phyloP scores from a whole-genome alignment of 1,140 invertebrate genomes.

The Halotydeus destructor region DNA sequence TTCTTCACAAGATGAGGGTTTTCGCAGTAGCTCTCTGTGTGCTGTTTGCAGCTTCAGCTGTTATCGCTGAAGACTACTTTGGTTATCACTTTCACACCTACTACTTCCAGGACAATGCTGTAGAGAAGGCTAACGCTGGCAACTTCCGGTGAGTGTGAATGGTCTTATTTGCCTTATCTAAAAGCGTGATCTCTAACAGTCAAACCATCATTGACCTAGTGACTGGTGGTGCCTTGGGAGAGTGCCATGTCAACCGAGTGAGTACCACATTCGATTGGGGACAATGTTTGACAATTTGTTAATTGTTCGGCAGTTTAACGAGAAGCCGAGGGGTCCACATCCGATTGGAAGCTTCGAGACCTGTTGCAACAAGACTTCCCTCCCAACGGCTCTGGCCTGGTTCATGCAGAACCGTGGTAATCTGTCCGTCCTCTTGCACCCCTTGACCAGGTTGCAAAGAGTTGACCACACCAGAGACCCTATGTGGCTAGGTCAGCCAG shows the following conservation, averaged over 20 bases:
- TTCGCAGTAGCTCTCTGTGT: no score
- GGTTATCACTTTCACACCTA: conserved; percentile 3
- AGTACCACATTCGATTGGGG: no score
- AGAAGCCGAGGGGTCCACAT: no score
- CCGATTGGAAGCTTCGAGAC: not conserved
- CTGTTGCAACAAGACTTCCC: not conserved
- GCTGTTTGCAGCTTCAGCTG: no score
- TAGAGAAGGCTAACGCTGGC: not conserved
- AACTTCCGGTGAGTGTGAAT: not conserved
- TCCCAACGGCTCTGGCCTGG: not conserved
- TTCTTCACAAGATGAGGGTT: no score
- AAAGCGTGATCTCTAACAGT: not conserved
- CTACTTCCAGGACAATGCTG: not conserved
- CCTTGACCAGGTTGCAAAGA: conserved; percentile 4
- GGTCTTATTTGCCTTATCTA: not conserved
- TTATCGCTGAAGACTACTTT: no score
- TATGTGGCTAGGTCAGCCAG: not conserved
- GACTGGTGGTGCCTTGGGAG: no score
- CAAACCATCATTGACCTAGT: no score
- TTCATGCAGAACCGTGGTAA: conserved; percentile 2
- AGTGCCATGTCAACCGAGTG: no score
- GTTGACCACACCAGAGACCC: conserved; percentile 6
- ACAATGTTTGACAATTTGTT: no score
- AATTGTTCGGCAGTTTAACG: no score
- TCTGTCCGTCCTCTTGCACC: conserved; percentile 1